phyloP scores from a whole-genome alignment of 2,797 vertebrate genomes.

The Heliangelus exortis region DNA sequence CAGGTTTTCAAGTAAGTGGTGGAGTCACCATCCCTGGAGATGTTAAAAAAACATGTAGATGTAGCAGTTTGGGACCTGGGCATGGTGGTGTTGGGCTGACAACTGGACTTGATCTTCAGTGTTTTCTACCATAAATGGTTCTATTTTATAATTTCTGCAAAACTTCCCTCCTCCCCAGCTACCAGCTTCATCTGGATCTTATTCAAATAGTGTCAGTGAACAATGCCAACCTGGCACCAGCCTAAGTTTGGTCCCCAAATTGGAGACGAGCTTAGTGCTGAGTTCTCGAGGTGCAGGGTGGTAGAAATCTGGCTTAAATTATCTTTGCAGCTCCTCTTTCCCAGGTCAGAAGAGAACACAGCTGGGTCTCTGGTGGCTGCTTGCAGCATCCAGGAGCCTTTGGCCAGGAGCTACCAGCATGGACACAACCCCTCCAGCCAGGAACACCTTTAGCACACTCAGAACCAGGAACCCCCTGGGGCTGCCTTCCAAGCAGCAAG shows the following conservation, averaged over 20 bases:
- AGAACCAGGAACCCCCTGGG: fast-evolving
- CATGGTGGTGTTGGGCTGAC: no score
- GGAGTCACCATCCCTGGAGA: no score
- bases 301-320: neutral
- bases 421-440: neutral
- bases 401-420: neutral
- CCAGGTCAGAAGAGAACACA: neutral
- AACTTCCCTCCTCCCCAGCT: neutral
- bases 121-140: no score
- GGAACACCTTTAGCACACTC: fast-evolving
- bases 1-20: no score
- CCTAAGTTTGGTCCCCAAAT: neutral
- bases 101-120: no score
- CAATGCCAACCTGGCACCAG: neutral
- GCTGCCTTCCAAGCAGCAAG: neutral
- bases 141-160: neutral
- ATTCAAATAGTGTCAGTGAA: neutral
- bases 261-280: neutral
- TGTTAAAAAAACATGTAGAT: no score
- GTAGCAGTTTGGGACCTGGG: no score
- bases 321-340: neutral
- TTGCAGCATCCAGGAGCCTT: neutral
- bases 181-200: neutral
- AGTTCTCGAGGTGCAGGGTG: neutral
- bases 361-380: neutral